Percentiles rank a stretch among this genome's conserved stretches.
Conservation (phyloP, 1,140 invertebrate species). For the Neoseiulus cucumeris region DNA sequence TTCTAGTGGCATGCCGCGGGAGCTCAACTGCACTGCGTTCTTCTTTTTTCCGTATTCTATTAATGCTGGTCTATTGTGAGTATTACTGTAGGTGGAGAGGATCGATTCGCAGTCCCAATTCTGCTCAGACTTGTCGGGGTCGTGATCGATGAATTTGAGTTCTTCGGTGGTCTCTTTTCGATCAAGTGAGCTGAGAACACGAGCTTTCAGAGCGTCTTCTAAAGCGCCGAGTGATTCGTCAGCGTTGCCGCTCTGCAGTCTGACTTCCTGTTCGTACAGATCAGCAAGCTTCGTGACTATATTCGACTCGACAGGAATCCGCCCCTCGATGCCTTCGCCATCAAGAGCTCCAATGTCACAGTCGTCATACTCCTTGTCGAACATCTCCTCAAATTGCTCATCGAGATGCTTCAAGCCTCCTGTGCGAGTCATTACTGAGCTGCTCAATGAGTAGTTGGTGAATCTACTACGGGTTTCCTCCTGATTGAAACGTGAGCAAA, state of each 20-base stretch:
- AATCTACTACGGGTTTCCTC: conserved; percentile 69
- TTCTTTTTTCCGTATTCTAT: neutral
- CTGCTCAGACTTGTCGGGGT: conserved; percentile 12
- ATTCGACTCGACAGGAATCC: conserved; percentile 18
- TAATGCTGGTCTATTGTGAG: neutral
- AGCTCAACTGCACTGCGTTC: neutral
- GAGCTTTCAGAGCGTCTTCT: neutral
- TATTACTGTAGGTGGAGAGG: neutral
- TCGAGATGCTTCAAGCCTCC: conserved; percentile 54
- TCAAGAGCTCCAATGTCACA: conserved; percentile 69
- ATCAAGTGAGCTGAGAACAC: neutral
- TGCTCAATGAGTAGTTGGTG: conserved; percentile 82
- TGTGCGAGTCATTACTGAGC: conserved; percentile 68
- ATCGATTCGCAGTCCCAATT: conserved; percentile 10
- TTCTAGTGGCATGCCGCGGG: neutral
- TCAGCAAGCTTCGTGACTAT: neutral
- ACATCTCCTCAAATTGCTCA: conserved; percentile 54
- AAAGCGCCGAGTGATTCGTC: neutral
- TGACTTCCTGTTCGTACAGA: neutral
- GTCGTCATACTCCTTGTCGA: conserved; percentile 48
- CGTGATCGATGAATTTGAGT: conserved; percentile 15
- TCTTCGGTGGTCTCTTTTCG: neutral
- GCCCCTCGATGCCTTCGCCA: conserved; percentile 68
- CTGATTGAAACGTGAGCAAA: conserved; percentile 21
- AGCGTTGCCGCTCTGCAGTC: neutral